A percentile compares a stretch with the other conserved stretches of the same genome.
These are phyloP conservation scores for Phalacrocorax aristotelis DNA, from an alignment of 2,113 vertebrate genomes.

Conservation along the genomic window DNA sequence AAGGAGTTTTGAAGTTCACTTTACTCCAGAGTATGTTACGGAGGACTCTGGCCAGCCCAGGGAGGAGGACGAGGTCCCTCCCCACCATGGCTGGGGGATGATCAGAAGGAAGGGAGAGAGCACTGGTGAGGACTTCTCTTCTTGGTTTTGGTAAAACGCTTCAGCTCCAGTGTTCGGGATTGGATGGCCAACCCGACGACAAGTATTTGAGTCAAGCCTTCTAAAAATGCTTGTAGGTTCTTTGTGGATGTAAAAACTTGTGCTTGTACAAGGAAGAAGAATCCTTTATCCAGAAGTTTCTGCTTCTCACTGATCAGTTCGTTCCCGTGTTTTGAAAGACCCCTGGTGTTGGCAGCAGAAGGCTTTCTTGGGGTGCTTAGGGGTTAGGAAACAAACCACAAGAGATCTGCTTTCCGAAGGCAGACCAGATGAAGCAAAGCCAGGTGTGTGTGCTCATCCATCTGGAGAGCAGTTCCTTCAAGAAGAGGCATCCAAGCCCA, in stretches of 20 bases:
- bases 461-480: neutral
- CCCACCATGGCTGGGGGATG: accelerated
- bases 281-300: neutral
- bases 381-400: neutral
- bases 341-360: neutral
- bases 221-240: neutral
- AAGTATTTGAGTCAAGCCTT: neutral
- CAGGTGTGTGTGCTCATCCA: neutral
- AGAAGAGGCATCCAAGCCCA: neutral
- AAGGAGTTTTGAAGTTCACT: neutral
- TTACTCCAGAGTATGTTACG: neutral
- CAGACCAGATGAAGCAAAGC: neutral
- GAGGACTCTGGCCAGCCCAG: neutral
- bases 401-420: neutral
- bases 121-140: neutral
- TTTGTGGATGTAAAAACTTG: neutral
- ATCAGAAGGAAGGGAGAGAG: neutral
- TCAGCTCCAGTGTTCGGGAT: neutral
- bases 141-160: neutral
- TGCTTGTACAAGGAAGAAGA: neutral
- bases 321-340: neutral
- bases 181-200: neutral
- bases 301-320: neutral
- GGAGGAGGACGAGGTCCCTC: neutral
- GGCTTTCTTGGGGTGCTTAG: neutral